Evolutionary conservation across 2,113 vertebrate species (phyloP), one percentile per base, ranked within the genome.

Genomic region (Gyps fulvus): DNA sequence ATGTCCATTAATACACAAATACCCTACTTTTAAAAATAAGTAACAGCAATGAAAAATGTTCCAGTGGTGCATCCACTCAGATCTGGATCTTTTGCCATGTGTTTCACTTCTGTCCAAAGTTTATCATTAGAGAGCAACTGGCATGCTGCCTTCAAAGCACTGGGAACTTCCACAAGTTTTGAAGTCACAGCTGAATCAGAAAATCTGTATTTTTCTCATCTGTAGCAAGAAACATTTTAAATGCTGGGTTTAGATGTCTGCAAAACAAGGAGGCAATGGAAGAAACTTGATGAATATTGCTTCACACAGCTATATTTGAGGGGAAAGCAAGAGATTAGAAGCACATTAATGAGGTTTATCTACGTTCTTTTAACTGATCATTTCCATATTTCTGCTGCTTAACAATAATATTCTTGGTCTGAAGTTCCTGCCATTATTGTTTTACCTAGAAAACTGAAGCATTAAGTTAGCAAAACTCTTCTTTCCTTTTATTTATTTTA

Each of bases 401-500:
- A 91, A 91, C 25, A 83, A 74, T 58, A 95, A 89, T 62, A 67
- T 54, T 55, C 38, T 73, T 63, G 19, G 26, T 81, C 59, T 71
- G n/a, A 67, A 81, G 50, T 31, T 74, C 32, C 52, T 78, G 20
- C 5, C 23, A 36, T 57, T 63, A 49, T 57, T 93, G 65, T 78
- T 94, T 71, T 87, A 91, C 32, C 63, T 71, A 70, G 55, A 71
- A 87, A 91, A 89, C 1, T 47, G 17, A 90, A 89, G 61, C 21
- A 66, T 34, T 55, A 95, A 82, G 47, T 63, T 79, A 50, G 10
- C 21, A 92, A 67, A 74, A 74, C 13, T 50, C 66, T 66, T 74
- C 50, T 87, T 82, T 87, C 67, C 81, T 70, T 84, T 61, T 74
- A 42, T 70, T 92, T 95, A 81, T 91, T 96, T 94, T 93, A 49